Percentiles rank a stretch among this genome's conserved stretches.
phyloP scores from a whole-genome alignment of 2,888 invertebrate species.

The Pandemis cinnamomeana region DNA sequence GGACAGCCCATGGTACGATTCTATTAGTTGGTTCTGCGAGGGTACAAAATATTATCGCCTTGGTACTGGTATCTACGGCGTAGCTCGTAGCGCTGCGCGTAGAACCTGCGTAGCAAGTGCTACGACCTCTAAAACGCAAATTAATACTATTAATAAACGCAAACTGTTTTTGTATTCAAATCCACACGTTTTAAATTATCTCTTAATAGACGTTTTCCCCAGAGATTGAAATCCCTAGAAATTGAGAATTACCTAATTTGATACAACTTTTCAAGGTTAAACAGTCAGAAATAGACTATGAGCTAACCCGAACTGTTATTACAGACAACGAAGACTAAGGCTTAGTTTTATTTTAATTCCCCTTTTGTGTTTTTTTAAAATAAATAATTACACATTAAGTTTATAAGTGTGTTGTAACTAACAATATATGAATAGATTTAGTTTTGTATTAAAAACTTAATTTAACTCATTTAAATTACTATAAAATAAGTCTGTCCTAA shows the following conservation, averaged over 20 bases:
- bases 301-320: too few species aligned
- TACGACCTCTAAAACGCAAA: background rate
- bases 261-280: background rate
- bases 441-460: too few species aligned
- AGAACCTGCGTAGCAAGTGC: conserved; percentile 4
- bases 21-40: too few species aligned
- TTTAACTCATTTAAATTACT: background rate
- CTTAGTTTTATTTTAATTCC: too few species aligned
- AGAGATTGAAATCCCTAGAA: background rate
- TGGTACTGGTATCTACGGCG: conserved; percentile 4
- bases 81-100: conserved; percentile 20
- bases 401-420: too few species aligned
- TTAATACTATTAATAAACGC: background rate
- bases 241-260: background rate
- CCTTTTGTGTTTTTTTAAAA: too few species aligned
- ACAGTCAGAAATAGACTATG: too few species aligned
- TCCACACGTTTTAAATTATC: background rate
- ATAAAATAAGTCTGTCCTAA: background rate
- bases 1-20: too few species aligned
- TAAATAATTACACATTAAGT: too few species aligned
- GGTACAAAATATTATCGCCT: too few species aligned
- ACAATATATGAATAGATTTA: too few species aligned
- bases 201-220: background rate
- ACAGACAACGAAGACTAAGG: too few species aligned
- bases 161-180: background rate